Evolutionary conservation across 2,797 vertebrate genomes (phyloP).

Genomic region (Tangara arthus): DNA sequence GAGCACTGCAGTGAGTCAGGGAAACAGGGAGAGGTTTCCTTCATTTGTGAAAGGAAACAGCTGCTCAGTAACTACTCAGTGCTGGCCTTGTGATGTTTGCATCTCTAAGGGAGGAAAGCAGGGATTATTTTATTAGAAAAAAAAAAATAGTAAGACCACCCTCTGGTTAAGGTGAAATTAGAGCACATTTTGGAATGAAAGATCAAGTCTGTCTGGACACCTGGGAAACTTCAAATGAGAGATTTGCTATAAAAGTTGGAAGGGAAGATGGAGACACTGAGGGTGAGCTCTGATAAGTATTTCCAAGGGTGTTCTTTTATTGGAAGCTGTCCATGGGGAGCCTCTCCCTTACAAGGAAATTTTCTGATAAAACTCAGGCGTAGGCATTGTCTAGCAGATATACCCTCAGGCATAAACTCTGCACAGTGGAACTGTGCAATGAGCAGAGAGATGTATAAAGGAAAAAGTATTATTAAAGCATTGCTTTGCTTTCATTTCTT

Average conservation of each 20-base stretch:
- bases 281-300: not conserved
- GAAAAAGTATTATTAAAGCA: not conserved
- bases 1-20: not conserved
- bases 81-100: not conserved
- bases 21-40: not conserved
- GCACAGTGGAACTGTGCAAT: not conserved
- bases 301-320: not conserved
- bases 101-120: not conserved
- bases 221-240: slow-evolving; percentile 4
- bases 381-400: not conserved
- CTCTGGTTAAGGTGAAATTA: not conserved
- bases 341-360: not conserved
- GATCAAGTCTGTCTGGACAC: not conserved
- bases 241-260: not conserved
- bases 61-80: not conserved
- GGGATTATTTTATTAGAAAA: not conserved
- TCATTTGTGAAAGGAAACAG: not conserved
- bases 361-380: not conserved
- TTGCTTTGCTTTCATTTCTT: not conserved
- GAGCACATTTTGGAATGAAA: not conserved
- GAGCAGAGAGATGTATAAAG: not conserved
- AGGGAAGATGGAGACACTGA: not conserved
- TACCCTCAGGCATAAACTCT: not conserved
- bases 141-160: not conserved
- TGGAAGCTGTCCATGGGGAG: not conserved